These are phyloP conservation scores for Hepsetus odoe DNA, from an alignment of 2,113 vertebrate species.

Conservation along the genomic window DNA sequence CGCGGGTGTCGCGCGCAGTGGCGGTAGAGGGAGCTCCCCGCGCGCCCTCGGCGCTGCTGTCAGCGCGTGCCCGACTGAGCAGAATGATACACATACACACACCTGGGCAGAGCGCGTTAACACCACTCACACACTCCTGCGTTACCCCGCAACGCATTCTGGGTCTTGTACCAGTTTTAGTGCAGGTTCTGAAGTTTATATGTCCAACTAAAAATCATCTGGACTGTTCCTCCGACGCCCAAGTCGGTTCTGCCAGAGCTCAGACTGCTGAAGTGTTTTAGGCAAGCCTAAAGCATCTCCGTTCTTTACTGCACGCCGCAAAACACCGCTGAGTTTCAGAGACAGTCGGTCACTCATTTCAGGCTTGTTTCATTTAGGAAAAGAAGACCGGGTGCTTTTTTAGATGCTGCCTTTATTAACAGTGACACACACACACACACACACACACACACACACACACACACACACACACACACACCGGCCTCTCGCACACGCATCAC, in stretches of 20 bases:
- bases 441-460: too few species aligned
- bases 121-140: neutral
- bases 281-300: neutral
- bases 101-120: neutral
- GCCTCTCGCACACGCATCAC: too few species aligned
- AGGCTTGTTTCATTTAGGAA: too few species aligned
- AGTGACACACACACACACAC: too few species aligned
- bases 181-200: neutral
- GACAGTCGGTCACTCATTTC: too few species aligned
- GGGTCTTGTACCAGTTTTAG: neutral
- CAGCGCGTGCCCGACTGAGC: neutral
- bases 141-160: neutral
- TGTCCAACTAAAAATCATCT: neutral
- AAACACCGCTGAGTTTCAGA: neutral
- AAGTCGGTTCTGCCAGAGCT: neutral
- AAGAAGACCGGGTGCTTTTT: too few species aligned
- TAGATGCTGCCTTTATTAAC: too few species aligned
- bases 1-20: slow-evolving; percentile 3
- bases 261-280: too few species aligned
- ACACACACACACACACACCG: too few species aligned
- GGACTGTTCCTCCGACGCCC: too few species aligned
- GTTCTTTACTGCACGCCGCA: neutral
- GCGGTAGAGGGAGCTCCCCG: slow-evolving; percentile 65
- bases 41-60: slow-evolving; percentile 15
- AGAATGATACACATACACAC: neutral